Percentiles rank a stretch among this genome's conserved stretches.
phyloP scores from a whole-genome alignment of 2,797 vertebrate species.

The Mus minutoides region DNA sequence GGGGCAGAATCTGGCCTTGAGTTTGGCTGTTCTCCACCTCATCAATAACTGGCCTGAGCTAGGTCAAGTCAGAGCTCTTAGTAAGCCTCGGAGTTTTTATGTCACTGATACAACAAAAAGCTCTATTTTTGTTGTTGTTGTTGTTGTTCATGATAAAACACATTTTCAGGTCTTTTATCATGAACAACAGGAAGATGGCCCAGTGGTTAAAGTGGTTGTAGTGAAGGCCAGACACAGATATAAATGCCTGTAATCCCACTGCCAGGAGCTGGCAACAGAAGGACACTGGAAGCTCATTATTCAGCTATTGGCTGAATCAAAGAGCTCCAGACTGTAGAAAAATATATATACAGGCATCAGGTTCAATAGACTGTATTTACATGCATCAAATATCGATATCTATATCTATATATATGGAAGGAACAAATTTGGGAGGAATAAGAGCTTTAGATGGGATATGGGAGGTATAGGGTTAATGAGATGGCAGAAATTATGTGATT shows the following conservation, averaged over 20 bases:
- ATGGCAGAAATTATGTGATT: neutral
- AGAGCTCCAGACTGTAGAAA: neutral
- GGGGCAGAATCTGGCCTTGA: neutral
- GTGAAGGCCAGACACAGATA: neutral
- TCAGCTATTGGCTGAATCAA: neutral
- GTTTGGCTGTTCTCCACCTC: neutral
- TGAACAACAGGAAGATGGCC: no score
- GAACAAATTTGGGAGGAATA: neutral
- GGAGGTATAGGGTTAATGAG: neutral
- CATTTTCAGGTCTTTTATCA: neutral
- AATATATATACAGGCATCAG: neutral
- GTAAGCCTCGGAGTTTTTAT: neutral
- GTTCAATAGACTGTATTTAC: neutral
- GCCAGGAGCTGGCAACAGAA: rapidly evolving
- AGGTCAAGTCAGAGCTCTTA: neutral
- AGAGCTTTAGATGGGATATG: neutral
- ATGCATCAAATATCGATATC: neutral
- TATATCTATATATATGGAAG: no score
- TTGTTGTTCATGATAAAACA: neutral
- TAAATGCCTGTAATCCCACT: neutral
- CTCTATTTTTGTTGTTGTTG: neutral
- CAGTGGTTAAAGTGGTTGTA: neutral
- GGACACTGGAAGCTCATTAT: neutral
- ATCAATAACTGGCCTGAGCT: neutral
- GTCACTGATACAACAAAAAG: neutral